These are phyloP conservation scores for Sylvilagus bachmani DNA, from an alignment of 2,113 vertebrate genomes.

Conservation along the genomic window DNA sequence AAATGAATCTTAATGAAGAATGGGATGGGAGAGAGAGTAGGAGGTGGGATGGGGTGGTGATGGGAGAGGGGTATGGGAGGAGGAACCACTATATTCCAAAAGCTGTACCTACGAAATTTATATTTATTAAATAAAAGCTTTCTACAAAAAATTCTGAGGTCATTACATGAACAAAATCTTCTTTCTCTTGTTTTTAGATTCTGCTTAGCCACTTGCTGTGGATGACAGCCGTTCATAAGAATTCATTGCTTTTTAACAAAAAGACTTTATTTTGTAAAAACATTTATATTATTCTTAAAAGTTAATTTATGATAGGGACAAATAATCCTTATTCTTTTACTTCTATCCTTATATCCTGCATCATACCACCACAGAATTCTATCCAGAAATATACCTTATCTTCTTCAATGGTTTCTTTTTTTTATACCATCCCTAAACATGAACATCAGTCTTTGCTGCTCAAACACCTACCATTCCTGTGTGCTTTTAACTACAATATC, in stretches of 20 bases:
- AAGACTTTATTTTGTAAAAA: slow-evolving; percentile 7
- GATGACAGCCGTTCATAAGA: not conserved
- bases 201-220: slow-evolving; percentile 13
- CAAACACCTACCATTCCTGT: not conserved
- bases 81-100: too few species aligned
- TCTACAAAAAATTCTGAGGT: not conserved
- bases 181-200: not conserved
- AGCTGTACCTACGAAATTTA: too few species aligned
- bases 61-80: too few species aligned
- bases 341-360: not conserved
- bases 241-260: not conserved
- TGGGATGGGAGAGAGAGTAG: too few species aligned
- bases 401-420: slow-evolving; percentile 3
- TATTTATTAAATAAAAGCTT: too few species aligned
- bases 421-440: not conserved
- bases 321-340: slow-evolving; percentile 25
- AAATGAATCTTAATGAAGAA: too few species aligned
- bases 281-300: not conserved
- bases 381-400: not conserved
- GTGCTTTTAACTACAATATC: not conserved
- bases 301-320: not conserved
- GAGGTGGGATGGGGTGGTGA: too few species aligned
- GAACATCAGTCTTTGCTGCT: not conserved
- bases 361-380: not conserved
- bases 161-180: not conserved